Percentiles rank a stretch among this genome's conserved stretches.
These are phyloP conservation scores for Troilus luridus DNA, from an alignment of 2,888 invertebrate genomes.

Conservation along the genomic window DNA sequence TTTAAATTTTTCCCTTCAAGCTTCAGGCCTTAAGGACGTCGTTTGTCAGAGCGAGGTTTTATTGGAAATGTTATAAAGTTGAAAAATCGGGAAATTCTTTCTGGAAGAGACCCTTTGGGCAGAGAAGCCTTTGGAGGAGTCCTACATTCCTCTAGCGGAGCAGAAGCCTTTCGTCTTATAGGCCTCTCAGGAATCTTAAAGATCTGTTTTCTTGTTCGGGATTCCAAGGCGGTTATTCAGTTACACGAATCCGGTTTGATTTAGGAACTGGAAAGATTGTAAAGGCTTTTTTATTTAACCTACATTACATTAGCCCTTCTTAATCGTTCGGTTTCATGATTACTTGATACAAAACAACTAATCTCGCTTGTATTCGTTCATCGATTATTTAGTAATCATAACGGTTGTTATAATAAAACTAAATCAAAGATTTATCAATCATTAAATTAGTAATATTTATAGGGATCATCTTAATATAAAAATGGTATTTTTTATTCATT, in stretches of 20 bases:
- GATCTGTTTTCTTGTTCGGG: not conserved
- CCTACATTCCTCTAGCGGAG: not conserved
- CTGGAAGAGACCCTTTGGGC: not conserved
- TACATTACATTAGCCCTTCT: not conserved
- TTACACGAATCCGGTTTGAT: not conserved
- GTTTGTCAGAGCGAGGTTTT: not conserved
- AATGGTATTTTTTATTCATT: no score
- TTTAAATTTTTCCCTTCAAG: not conserved
- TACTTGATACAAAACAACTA: no score
- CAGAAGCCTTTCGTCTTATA: not conserved
- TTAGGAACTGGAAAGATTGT: not conserved
- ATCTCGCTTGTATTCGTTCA: no score
- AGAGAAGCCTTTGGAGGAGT: not conserved
- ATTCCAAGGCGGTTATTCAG: not conserved
- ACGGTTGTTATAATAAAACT: no score
- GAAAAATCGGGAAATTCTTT: not conserved
- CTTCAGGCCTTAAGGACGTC: not conserved
- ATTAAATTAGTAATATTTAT: no score
- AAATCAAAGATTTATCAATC: no score
- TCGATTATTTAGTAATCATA: no score
- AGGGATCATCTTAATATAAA: no score
- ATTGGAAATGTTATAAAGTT: conserved; percentile 4
- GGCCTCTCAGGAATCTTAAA: conserved; percentile 1
- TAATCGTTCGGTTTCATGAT: not conserved
- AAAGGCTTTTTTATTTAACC: not conserved